Evolutionary conservation across 2,113 vertebrate genomes (phyloP).

Genomic region (Andinoacara biseriatus): DNA sequence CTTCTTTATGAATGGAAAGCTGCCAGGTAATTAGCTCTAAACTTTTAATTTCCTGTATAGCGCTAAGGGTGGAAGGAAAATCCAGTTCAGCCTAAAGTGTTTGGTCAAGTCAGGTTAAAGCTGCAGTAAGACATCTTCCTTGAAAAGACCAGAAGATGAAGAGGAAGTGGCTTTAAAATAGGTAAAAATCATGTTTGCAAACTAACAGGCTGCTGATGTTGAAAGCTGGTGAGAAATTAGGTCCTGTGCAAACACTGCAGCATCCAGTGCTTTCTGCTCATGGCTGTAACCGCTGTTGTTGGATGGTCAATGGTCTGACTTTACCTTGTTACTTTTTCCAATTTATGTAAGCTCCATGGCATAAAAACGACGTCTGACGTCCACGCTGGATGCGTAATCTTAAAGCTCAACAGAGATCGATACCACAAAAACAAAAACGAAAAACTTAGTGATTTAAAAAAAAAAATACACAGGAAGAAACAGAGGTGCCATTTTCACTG

Average conservation of each 20-base stretch:
- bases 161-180: not conserved
- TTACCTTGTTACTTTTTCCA: not conserved
- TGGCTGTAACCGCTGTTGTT: too few relatives aligned
- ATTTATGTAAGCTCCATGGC: not conserved
- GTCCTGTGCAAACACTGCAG: not conserved
- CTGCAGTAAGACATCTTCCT: not conserved
- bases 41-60: not conserved
- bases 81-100: not conserved
- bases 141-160: accelerated
- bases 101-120: not conserved
- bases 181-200: not conserved
- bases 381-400: not conserved
- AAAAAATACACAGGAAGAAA: not conserved
- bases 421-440: not conserved
- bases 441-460: not conserved
- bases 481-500: slow-evolving; percentile 19
- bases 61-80: not conserved
- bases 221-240: not conserved
- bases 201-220: not conserved
- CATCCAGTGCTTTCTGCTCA: not conserved
- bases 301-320: not conserved
- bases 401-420: not conserved
- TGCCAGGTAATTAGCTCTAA: not conserved
- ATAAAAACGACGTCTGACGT: not conserved
- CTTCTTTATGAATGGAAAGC: not conserved